A percentile compares a stretch with the other conserved stretches of the same genome.
Conservation (phyloP, 2,797 vertebrate species). For the Brachyrhaphis roseni region DNA sequence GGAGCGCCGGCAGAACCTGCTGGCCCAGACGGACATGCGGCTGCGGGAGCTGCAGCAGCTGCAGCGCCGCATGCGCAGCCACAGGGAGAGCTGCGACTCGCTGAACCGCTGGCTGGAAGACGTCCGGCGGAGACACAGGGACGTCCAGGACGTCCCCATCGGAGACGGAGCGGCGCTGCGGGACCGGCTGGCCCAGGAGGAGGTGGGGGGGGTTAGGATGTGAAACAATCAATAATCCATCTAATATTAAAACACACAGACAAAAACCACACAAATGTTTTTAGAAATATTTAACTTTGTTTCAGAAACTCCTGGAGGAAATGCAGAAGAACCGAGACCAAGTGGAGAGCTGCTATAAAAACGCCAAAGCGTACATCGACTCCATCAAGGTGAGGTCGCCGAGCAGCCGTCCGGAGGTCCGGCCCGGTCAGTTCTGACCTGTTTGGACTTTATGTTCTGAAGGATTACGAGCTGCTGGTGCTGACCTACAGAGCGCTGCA, state of each 20-base stretch:
- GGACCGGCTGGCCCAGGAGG: constrained; percentile 89
- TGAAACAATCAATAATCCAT: too few relatives aligned
- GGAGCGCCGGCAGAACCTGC: constrained; percentile 91
- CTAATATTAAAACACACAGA: too few relatives aligned
- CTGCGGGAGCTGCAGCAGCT: constrained; percentile 89
- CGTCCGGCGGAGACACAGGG: constrained; percentile 85
- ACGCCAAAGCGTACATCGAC: constrained; percentile 92
- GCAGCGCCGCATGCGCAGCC: constrained; percentile 86
- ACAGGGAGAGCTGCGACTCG: constrained; percentile 83
- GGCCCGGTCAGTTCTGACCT: not conserved
- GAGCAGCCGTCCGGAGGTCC: accelerated
- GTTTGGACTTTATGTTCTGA: not conserved
- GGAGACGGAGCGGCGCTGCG: constrained; percentile 76
- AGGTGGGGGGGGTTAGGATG: constrained; percentile 74
- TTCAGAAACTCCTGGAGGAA: constrained; percentile 90
- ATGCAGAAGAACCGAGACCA: constrained; percentile 87
- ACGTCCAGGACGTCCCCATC: constrained; percentile 85
- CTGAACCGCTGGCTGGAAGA: constrained; percentile 88
- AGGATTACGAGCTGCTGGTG: constrained; percentile 95
- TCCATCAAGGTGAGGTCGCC: constrained; percentile 87
- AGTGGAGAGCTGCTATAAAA: constrained; percentile 90
- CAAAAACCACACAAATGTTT: too few relatives aligned
- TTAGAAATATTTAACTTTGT: too few relatives aligned
- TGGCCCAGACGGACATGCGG: constrained; percentile 86
- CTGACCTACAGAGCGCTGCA: constrained; percentile 92